Conservation (phyloP, 2,888 invertebrate species). For the Desoria tigrina region DNA sequence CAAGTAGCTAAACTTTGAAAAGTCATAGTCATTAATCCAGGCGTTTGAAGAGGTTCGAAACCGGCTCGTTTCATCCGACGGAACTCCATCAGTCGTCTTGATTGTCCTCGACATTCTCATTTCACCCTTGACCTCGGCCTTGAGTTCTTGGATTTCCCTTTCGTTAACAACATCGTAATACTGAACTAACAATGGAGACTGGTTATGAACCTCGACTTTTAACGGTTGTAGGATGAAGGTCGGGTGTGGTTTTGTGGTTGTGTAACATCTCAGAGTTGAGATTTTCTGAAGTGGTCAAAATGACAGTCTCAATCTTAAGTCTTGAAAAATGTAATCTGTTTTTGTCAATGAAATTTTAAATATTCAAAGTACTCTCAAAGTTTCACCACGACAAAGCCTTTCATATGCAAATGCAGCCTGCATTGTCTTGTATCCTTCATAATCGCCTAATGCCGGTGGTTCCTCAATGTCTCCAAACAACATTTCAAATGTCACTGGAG, state of each 20-base stretch:
- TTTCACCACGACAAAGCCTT: constrained; percentile 29
- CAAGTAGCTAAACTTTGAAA: background rate
- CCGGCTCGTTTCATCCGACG: constrained; percentile 19
- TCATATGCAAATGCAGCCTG: constrained; percentile 1
- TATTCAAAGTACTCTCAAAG: background rate
- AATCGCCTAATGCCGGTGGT: background rate
- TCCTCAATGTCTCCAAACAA: background rate
- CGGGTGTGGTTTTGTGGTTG: constrained; percentile 27
- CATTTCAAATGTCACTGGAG: background rate
- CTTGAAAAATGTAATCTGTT: background rate
- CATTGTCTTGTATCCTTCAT: background rate
- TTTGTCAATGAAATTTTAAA: background rate
- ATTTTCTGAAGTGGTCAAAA: background rate
- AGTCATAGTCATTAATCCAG: constrained; percentile 34
- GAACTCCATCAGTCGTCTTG: background rate
- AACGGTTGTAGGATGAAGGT: constrained; percentile 34
- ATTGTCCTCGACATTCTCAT: constrained; percentile 32
- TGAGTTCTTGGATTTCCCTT: constrained; percentile 21
- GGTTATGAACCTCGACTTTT: constrained; percentile 43
- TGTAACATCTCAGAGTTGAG: constrained; percentile 37
- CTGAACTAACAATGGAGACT: constrained; percentile 36
- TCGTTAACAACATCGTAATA: constrained; percentile 28
- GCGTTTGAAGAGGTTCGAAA: constrained; percentile 43
- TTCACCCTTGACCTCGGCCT: constrained; percentile 29
- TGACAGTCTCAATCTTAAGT: background rate